These are phyloP conservation scores for Ctenomys sociabilis DNA, from an alignment of 2,113 vertebrate genomes.

Conservation along the genomic window DNA sequence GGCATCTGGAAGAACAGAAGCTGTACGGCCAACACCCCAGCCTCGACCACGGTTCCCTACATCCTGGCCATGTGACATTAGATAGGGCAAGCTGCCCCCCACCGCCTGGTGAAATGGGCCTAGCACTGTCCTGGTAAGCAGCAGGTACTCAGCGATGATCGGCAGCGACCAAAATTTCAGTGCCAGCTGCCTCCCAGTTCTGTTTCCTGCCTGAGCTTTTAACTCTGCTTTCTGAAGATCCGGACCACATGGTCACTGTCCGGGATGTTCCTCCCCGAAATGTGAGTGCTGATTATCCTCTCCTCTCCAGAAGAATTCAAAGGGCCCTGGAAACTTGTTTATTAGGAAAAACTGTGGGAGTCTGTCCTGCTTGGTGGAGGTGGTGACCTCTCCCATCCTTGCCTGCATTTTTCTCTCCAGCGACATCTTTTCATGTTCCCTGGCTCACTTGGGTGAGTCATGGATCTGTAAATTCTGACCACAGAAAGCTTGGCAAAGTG, in stretches of 20 bases:
- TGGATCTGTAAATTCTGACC: slow-evolving; percentile 71
- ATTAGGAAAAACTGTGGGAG: slow-evolving; percentile 81
- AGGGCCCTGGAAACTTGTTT: slow-evolving; percentile 83
- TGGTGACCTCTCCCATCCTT: slow-evolving; percentile 74
- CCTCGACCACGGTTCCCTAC: neutral
- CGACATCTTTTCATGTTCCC: slow-evolving; percentile 82
- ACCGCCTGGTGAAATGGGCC: neutral
- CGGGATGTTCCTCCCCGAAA: neutral
- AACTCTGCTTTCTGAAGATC: neutral
- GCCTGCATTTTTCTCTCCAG: slow-evolving; percentile 72
- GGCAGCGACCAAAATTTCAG: neutral
- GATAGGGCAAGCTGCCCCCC: neutral
- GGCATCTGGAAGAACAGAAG: neutral
- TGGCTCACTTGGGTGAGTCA: slow-evolving; percentile 72
- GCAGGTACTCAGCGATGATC: neutral
- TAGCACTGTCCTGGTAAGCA: neutral
- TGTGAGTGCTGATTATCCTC: slow-evolving; percentile 3
- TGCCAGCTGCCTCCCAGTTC: neutral
- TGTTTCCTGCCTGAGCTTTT: neutral
- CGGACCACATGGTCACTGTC: slow-evolving; percentile 20
- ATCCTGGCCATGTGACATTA: neutral
- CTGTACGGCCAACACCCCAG: neutral
- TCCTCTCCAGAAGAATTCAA: slow-evolving; percentile 77
- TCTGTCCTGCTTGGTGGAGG: slow-evolving; percentile 77
- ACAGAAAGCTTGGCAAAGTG: slow-evolving; percentile 73